Base-by-base conservation (phyloP, 2,888 invertebrate species). In the Cheilosia grossa region DNA sequence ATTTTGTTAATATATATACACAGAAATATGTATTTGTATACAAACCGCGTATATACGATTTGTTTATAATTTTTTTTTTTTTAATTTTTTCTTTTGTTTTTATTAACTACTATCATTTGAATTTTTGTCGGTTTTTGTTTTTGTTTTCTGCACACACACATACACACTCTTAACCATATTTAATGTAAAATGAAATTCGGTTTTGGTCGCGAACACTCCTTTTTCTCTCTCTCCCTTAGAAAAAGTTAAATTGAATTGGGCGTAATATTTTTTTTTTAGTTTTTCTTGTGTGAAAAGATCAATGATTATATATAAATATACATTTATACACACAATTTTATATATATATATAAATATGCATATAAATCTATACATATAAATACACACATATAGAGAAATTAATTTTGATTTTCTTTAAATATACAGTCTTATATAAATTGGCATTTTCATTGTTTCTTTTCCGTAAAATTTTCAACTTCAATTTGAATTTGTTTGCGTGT, bases 341-440 rank as follows among this genome's bases (percentile, higher is more conserved):
- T 85, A 66, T 87, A 81, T 64, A 53, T 51, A 72, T 59, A n/a
- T 61, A 54, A 1, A 27, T 27, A 27, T 24, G 24, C 4, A 24
- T 27, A 27, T 27, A 27, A 27, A 27, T 27, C 6, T 27, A 21
- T 33, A 49, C 37, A 75, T 19, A 40, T 64, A 58, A 5, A 30
- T 73, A 79, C 42, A 58, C 24, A 47, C 17, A 54, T 21, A 63
- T 64, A 77, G n/a, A 72, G 15, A 47, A 63, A 63, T 53, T 72
- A 27, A 33, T 80, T 81, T 81, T 85, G 40, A 70, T 79, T 47
- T 82, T 61, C 47, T 77, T 72, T 78, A 47, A 78, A 79, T 85
- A 78, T 61, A 87, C 87, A 87, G 87, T 87, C 87, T 87, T 87
- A 72, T 87, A 74, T 75, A 79, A 87, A 87, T 85, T 86, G 87